A percentile compares a stretch with the other conserved stretches of the same genome.
Conservation (phyloP, 2,113 vertebrate genomes). For the Leucoraja erinaceus region DNA sequence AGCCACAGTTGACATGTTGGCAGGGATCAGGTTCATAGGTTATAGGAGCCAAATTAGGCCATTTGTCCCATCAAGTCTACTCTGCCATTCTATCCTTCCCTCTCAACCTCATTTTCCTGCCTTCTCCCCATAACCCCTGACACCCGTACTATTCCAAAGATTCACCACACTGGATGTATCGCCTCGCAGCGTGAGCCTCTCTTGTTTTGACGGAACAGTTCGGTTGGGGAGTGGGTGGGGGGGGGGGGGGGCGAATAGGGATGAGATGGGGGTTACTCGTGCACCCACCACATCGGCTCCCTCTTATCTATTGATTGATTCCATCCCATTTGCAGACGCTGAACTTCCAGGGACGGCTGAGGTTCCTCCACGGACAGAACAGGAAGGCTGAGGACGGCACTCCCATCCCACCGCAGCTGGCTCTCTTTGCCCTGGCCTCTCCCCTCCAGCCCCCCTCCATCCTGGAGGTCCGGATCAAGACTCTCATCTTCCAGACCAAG, state of each 20-base stretch:
- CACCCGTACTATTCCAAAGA: no score
- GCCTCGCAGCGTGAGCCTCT: not conserved
- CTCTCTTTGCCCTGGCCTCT: slow-evolving; percentile 55
- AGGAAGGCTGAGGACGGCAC: slow-evolving; percentile 45
- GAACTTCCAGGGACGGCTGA: slow-evolving; percentile 63
- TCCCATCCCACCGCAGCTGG: slow-evolving; percentile 49
- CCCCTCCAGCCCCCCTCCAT: slow-evolving; percentile 59
- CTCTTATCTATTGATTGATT: not conserved
- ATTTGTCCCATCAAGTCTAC: no score
- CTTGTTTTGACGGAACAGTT: not conserved
- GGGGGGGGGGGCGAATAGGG: no score
- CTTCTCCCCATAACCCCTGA: no score
- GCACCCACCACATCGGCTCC: no score
- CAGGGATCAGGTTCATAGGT: no score
- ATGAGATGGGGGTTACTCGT: not conserved
- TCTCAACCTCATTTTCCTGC: no score
- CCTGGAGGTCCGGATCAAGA: slow-evolving; percentile 60
- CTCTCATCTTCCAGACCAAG: slow-evolving; percentile 62
- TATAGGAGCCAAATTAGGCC: no score
- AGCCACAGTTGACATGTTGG: no score
- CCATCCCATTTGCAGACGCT: slow-evolving; percentile 50
- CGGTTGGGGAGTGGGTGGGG: no score
- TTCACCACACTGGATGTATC: no score
- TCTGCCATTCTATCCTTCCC: no score
- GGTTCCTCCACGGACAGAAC: slow-evolving; percentile 58